phyloP scores from a whole-genome alignment of 30 jellyfish, hydroid and myxozoan species.

The Aurelia sp. region DNA sequence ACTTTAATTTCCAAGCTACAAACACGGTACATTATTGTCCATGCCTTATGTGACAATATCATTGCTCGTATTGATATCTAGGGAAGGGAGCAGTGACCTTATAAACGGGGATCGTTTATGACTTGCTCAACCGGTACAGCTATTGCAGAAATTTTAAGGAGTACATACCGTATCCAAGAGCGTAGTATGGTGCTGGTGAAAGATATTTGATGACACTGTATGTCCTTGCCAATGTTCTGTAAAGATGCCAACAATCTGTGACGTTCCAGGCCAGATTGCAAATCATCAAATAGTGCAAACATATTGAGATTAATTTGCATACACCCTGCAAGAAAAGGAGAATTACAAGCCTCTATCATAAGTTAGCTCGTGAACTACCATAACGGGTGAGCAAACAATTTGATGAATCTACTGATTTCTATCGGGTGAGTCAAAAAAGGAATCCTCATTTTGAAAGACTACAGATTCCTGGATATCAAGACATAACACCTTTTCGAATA shows the following conservation, averaged over 20 bases:
- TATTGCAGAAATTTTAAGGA: neutral
- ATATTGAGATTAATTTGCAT: conserved; percentile 70
- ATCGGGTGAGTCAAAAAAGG: too few species aligned
- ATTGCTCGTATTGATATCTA: neutral
- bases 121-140: too few species aligned
- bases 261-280: conserved; percentile 68
- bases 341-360: too few species aligned
- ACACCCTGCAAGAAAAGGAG: conserved; percentile 35
- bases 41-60: neutral
- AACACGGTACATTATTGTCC: too few species aligned
- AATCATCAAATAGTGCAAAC: conserved; percentile 57
- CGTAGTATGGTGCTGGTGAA: conserved; percentile 31
- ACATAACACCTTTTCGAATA: too few species aligned
- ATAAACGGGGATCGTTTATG: too few species aligned
- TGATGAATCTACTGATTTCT: too few species aligned
- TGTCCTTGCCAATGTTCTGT: conserved; percentile 23
- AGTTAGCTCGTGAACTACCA: too few species aligned
- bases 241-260: conserved; percentile 65
- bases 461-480: too few species aligned
- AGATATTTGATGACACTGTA: neutral
- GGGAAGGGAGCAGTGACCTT: neutral
- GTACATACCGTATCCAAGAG: conserved; percentile 79
- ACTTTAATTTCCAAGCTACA: too few species aligned
- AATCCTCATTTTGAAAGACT: too few species aligned
- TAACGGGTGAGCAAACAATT: too few species aligned